Base-by-base conservation (phyloP, 64 coral and sea anemone species). In the Pocillopora verrucosa region DNA sequence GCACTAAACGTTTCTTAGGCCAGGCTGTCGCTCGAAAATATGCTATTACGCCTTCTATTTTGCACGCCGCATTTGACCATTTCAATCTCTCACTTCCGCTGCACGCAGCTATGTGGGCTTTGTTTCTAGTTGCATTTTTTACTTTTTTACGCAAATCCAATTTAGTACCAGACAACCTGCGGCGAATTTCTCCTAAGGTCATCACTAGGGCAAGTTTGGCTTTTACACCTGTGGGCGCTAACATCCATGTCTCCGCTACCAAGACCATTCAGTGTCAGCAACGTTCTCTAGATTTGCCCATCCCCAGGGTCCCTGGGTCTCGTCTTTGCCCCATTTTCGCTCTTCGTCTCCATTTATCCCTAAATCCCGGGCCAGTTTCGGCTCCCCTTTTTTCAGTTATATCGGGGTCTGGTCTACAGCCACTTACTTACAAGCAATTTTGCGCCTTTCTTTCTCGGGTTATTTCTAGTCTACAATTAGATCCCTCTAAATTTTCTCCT, bases 91-190 rank as follows among this genome's bases (percentile, higher is more conserved):
- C 58, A 12, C 38, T 65, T 77, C 70, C 70, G 1, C 10, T 88
- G 35, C 74, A 88, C 59, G 75, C 73, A 5, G 59, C 73, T 3
- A 88, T 88, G 87, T 88, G 87, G 87, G 74, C 87, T 19, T 24
- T 88, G 20, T 88, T 88, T 88, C 36, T 78, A 15, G 59, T 88
- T 13, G 87, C 87, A 0, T 88, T 88, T 36, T 88, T 77, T 36
- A 63, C 87, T 7, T 88, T 88, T 78, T 77, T 88, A 30, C 56
- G 87, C 30, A 88, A 88, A 75, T 88, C 87, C 24, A 88, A 88
- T 63, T 51, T 88, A 34, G 87, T 78, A 24, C 34, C 58, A n/a
- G 86, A 88, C 13, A 58, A 57, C 20, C 22, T 1, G 38, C 22
- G 26, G 3, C 45, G 25, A 13, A 58, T 76, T 60, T 88, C 73